phyloP scores from a whole-genome alignment of 2,113 vertebrate genomes.

The Corythornis vintsioides region DNA sequence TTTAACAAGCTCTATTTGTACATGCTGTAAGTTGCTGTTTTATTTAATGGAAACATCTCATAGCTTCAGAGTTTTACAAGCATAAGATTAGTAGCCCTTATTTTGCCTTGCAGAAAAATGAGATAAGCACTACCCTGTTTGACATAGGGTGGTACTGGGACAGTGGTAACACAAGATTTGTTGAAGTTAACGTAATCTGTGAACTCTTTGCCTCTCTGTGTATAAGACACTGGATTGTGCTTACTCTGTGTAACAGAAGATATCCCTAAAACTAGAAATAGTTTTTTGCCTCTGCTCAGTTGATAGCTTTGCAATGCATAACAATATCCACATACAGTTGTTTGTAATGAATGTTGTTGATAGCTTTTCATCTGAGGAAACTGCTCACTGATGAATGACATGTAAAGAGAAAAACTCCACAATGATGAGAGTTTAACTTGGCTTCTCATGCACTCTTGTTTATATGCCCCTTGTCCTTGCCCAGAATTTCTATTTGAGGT shows the following conservation, averaged over 20 bases:
- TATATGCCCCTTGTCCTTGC: neutral
- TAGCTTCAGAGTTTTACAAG: neutral
- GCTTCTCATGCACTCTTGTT: neutral
- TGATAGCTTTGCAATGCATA: neutral
- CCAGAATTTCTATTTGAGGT: neutral
- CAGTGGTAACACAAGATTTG: neutral
- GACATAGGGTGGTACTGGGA: neutral
- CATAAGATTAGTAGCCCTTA: neutral
- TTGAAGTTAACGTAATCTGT: neutral
- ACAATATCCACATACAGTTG: neutral
- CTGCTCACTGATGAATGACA: neutral
- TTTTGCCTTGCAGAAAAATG: neutral
- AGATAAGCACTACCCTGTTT: neutral
- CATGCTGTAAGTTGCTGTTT: neutral
- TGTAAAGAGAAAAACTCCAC: neutral
- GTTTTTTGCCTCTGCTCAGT: neutral
- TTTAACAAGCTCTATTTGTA: neutral
- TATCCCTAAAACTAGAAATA: neutral
- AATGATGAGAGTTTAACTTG: neutral
- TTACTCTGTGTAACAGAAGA: neutral
- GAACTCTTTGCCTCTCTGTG: neutral
- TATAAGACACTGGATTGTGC: rapidly evolving
- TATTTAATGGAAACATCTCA: neutral
- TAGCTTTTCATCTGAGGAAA: neutral
- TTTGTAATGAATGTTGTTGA: neutral